Evolutionary conservation across 1,140 invertebrate species (phyloP).

Genomic region (Sitodiplosis mosellana): DNA sequence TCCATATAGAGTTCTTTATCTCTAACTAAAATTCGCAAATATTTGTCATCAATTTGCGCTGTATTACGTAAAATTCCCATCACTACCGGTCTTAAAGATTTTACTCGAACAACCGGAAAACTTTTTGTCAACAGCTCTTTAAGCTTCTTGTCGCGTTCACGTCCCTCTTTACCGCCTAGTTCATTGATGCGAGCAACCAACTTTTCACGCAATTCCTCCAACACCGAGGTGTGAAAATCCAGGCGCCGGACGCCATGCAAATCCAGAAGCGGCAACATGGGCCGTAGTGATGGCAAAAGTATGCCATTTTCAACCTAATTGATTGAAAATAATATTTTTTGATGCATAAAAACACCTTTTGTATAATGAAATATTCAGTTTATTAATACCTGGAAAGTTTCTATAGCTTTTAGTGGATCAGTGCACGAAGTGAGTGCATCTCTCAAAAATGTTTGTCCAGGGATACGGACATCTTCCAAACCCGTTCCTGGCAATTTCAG

Average conservation of each 20-base stretch:
- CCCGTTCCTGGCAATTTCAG: slow-evolving; percentile 26
- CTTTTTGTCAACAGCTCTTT: slow-evolving; percentile 84
- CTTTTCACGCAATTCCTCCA: slow-evolving; percentile 85
- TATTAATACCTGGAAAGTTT: slow-evolving; percentile 75
- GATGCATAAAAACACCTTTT: neutral
- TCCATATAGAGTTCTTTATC: slow-evolving; percentile 87
- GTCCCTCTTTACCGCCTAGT: slow-evolving; percentile 54
- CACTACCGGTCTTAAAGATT: slow-evolving; percentile 83
- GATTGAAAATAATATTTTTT: neutral
- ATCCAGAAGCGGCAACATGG: slow-evolving; percentile 87
- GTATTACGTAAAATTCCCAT: slow-evolving; percentile 89
- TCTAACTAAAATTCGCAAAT: slow-evolving; percentile 66
- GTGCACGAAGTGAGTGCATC: slow-evolving; percentile 90
- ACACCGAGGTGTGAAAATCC: slow-evolving; percentile 87
- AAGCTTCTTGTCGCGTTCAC: slow-evolving; percentile 68
- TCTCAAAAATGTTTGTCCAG: slow-evolving; percentile 71
- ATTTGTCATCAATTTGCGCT: slow-evolving; percentile 84
- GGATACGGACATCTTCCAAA: slow-evolving; percentile 80
- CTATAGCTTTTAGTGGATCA: slow-evolving; percentile 88
- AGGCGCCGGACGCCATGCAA: slow-evolving; percentile 77
- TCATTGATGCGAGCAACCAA: slow-evolving; percentile 75
- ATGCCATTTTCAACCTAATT: slow-evolving; percentile 79
- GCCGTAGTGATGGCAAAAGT: slow-evolving; percentile 73
- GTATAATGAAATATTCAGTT: neutral
- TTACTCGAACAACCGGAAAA: slow-evolving; percentile 82